phyloP scores from a whole-genome alignment of 2,797 vertebrate genomes.

The Ptychadena robeensis region DNA sequence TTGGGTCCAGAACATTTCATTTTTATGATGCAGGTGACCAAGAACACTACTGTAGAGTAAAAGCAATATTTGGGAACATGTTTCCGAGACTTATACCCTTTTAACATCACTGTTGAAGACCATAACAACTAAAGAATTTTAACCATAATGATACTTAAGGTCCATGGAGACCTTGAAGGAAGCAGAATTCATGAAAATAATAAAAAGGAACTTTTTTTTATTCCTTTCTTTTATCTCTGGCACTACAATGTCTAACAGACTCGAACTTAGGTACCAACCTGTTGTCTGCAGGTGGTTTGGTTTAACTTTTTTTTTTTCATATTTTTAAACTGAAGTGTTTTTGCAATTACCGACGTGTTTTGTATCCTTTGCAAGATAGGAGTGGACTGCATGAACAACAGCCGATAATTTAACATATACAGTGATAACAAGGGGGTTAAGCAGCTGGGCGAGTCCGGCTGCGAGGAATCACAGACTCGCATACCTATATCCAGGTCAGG shows the following conservation, averaged over 20 bases:
- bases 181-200: too few species aligned
- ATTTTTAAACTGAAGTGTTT: background rate
- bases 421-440: background rate
- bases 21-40: too few species aligned
- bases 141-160: too few species aligned
- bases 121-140: too few species aligned
- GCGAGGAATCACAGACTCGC: background rate
- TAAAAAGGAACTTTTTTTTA: too few species aligned
- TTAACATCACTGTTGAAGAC: too few species aligned
- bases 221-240: background rate
- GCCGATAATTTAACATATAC: conserved; percentile 16
- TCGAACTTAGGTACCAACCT: background rate
- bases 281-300: background rate
- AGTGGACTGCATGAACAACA: background rate
- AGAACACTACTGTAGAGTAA: background rate
- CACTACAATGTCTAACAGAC: background rate
- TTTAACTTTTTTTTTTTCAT: background rate
- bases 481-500: conserved; percentile 5
- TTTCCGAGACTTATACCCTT: background rate
- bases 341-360: background rate
- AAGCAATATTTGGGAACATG: background rate
- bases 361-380: background rate
- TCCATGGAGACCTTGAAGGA: too few species aligned
- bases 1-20: background rate
- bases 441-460: background rate